Evolutionary conservation across 2,797 vertebrate species (phyloP).

Genomic region (Ctenopoma multispine): DNA sequence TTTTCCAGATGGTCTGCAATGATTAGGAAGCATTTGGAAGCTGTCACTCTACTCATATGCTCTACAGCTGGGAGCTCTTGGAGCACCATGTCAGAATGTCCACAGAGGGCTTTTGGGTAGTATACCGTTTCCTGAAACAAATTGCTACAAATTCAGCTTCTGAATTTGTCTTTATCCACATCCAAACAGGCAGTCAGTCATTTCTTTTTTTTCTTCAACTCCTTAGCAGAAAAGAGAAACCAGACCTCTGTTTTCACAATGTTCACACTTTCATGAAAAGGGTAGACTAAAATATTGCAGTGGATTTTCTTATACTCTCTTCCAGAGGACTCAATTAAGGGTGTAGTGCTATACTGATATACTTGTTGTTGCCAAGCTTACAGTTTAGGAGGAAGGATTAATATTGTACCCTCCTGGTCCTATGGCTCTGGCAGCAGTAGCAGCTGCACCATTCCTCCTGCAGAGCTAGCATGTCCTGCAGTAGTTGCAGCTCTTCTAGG

Average conservation of each 20-base stretch:
- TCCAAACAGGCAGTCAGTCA: constrained; percentile 41
- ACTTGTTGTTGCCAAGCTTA: constrained; percentile 56
- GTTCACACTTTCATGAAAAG: constrained; percentile 32
- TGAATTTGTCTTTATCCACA: constrained; percentile 52
- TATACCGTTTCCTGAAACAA: constrained; percentile 60
- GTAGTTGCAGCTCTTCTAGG: constrained; percentile 10
- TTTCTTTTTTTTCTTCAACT: not conserved
- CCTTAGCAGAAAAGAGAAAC: constrained; percentile 10
- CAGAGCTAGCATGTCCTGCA: constrained; percentile 33
- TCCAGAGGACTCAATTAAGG: constrained; percentile 38
- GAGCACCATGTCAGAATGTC: constrained; percentile 65
- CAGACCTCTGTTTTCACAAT: constrained; percentile 32
- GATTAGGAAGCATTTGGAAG: constrained; percentile 76
- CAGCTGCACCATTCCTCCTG: constrained; percentile 23
- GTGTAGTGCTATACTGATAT: constrained; percentile 25
- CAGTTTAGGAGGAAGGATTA: constrained; percentile 63
- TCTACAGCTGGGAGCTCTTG: constrained; percentile 73
- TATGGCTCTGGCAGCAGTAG: constrained; percentile 46
- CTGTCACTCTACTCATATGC: constrained; percentile 67
- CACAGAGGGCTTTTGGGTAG: constrained; percentile 53
- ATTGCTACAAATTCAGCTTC: constrained; percentile 62
- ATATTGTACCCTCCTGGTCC: constrained; percentile 51
- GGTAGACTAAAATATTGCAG: constrained; percentile 27
- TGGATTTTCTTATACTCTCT: constrained; percentile 26
- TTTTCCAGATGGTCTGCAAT: constrained; percentile 76